Percentiles rank a stretch among this genome's conserved stretches.
phyloP scores from a whole-genome alignment of 2,888 invertebrate genomes.

The Habrosyne pyritoides region DNA sequence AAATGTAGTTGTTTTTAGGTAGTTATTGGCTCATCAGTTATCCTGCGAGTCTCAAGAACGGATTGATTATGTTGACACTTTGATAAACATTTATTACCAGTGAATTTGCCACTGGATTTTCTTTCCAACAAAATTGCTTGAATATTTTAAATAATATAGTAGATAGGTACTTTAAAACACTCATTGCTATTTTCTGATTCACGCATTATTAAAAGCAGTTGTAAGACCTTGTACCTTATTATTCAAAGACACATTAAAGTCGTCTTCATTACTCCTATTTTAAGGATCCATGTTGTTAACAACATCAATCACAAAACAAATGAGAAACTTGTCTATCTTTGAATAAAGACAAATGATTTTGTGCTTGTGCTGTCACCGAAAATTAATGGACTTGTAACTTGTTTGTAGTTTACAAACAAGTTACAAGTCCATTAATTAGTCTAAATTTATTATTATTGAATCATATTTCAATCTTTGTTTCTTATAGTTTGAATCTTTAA shows the following conservation, averaged over 20 bases:
- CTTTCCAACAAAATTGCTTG: no score
- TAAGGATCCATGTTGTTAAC: constrained; percentile 17
- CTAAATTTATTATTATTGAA: not conserved
- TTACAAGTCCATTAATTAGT: no score
- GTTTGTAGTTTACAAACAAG: not conserved
- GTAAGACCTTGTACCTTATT: not conserved
- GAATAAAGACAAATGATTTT: constrained; percentile 39
- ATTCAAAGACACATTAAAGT: constrained; percentile 19
- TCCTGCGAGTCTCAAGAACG: no score
- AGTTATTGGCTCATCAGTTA: no score
- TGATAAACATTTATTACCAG: no score
- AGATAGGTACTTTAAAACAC: no score
- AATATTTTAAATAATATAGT: no score
- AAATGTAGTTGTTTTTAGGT: no score
- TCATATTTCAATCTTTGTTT: not conserved
- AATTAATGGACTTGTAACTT: not conserved
- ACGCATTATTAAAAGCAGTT: not conserved
- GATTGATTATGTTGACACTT: no score
- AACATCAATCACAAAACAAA: constrained; percentile 40
- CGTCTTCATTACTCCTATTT: constrained; percentile 25
- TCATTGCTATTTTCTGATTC: no score
- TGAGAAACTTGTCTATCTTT: constrained; percentile 24
- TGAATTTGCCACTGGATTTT: no score
- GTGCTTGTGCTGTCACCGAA: constrained; percentile 11
- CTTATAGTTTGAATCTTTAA: not conserved